phyloP scores from a whole-genome alignment of 2,888 invertebrate genomes.

The Augochlorella aurata region DNA sequence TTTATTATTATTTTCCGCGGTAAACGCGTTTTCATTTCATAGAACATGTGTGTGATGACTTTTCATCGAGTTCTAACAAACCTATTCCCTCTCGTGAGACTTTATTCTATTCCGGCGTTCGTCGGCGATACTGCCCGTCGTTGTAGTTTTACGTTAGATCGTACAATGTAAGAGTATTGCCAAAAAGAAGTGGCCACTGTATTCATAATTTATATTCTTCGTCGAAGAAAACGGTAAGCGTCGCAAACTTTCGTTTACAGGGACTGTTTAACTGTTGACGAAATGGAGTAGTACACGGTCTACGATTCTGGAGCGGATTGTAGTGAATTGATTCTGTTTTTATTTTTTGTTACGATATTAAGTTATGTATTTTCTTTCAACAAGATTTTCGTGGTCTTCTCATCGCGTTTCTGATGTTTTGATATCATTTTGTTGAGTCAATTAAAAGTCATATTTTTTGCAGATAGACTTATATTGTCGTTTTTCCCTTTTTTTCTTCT shows the following conservation, averaged over 20 bases:
- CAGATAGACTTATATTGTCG: slow-evolving; percentile 62
- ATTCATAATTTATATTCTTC: slow-evolving; percentile 70
- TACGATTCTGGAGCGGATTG: slow-evolving; percentile 78
- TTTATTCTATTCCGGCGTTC: slow-evolving; percentile 62
- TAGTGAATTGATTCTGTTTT: slow-evolving; percentile 76
- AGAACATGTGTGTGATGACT: slow-evolving; percentile 40
- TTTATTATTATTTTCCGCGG: slow-evolving; percentile 58
- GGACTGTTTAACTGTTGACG: slow-evolving; percentile 79
- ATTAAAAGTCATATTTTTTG: slow-evolving; percentile 79
- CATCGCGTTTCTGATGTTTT: slow-evolving; percentile 75
- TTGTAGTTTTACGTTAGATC: slow-evolving; percentile 73
- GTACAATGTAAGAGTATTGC: slow-evolving; percentile 68
- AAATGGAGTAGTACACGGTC: slow-evolving; percentile 78
- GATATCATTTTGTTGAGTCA: slow-evolving; percentile 78
- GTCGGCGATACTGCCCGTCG: slow-evolving; percentile 61
- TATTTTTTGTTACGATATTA: slow-evolving; percentile 74
- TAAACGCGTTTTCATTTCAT: slow-evolving; percentile 50
- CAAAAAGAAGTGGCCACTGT: slow-evolving; percentile 60
- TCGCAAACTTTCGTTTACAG: slow-evolving; percentile 61
- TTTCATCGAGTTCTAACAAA: slow-evolving; percentile 46
- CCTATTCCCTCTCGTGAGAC: slow-evolving; percentile 37
- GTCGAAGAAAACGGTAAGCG: slow-evolving; percentile 55
- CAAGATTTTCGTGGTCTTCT: slow-evolving; percentile 57
- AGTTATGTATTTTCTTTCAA: slow-evolving; percentile 69
- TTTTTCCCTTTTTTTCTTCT: slow-evolving; percentile 35